Base-by-base conservation (phyloP, 2,113 vertebrate species). In the Dryoscopus gambensis region DNA sequence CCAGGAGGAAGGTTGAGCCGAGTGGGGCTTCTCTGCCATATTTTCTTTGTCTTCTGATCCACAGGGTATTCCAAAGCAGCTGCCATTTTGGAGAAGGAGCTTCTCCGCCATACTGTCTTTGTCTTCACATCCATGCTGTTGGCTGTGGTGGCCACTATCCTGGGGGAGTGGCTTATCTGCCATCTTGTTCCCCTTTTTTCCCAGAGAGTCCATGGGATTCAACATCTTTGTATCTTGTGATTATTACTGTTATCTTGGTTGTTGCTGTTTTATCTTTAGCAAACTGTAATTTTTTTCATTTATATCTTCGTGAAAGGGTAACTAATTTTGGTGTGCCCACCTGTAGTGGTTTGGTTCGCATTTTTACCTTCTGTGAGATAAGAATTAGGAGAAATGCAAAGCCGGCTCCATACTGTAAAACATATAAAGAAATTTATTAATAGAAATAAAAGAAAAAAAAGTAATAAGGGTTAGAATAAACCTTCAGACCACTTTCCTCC, bases 61-160 rank as follows among this genome's bases (percentile, higher is more conserved):
- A 31, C 16, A 15, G 3, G 13, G 25, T 21, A 42, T 42, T 52
- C 31, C 80, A 35, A 35, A 30, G 37, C 15, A 35, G 24, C 20
- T n/a, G 31, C 30, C 6, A 50, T 42, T 52, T 6, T 19, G 24
- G 6, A 13, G 25, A 42, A 60, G 31, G 15, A 52, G 21, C 10
- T 44, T 52, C 25, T 52, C 27, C 0, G 0, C 25, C 5, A 44
- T 21, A 17, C 6, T 25, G 20, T 13, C 46, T 37, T 44, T 31
- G 7, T 37, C 27, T 30, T 31, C 25, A 44, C 19, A 30, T 31
- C 39, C 27, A 14, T 3, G 2, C 1, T 9, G 24, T 18, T 1
- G 0, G 23, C 24, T 42, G 9, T 0, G 0, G 46, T 24, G 22
- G 24, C 46, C 2, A 2, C 20, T 33, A 44, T 44, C 37, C 15